Evolutionary conservation across 2,888 invertebrate species (phyloP).

Genomic region (Ichneumoninae sp.): DNA sequence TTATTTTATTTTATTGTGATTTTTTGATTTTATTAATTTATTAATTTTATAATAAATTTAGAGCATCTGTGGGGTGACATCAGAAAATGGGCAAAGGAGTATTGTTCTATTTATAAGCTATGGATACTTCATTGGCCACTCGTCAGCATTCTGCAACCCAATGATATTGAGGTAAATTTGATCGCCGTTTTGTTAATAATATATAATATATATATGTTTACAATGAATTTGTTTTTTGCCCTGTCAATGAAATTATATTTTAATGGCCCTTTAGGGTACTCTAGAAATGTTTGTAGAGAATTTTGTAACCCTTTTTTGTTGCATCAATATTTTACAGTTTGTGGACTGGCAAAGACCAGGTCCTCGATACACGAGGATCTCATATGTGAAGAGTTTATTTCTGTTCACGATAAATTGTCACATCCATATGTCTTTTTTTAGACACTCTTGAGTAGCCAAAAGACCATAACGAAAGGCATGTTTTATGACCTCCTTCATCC

Average conservation of each 20-base stretch:
- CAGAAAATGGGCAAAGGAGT: slow-evolving; percentile 1
- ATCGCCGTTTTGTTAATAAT: neutral
- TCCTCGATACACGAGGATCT: no score
- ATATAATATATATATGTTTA: no score
- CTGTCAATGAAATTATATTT: no score
- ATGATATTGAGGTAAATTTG: slow-evolving; percentile 49
- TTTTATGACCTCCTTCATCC: slow-evolving; percentile 81
- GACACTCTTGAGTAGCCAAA: slow-evolving; percentile 74
- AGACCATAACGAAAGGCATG: slow-evolving; percentile 77
- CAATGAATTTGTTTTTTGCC: no score
- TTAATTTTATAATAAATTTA: neutral
- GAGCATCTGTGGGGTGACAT: slow-evolving; percentile 19
- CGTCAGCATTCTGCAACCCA: slow-evolving; percentile 45
- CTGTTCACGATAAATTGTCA: neutral
- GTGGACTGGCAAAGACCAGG: no score
- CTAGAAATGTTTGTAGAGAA: no score
- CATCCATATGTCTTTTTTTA: slow-evolving; percentile 40
- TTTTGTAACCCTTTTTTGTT: no score
- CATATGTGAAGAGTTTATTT: no score
- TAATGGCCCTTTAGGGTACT: no score
- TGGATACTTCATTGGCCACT: slow-evolving; percentile 50
- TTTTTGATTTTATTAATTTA: neutral
- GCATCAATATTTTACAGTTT: neutral
- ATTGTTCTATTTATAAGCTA: slow-evolving; percentile 30
- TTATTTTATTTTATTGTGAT: no score